Evolutionary conservation across 2,888 invertebrate genomes (phyloP).

Genomic region (Darwinula stevensoni): DNA sequence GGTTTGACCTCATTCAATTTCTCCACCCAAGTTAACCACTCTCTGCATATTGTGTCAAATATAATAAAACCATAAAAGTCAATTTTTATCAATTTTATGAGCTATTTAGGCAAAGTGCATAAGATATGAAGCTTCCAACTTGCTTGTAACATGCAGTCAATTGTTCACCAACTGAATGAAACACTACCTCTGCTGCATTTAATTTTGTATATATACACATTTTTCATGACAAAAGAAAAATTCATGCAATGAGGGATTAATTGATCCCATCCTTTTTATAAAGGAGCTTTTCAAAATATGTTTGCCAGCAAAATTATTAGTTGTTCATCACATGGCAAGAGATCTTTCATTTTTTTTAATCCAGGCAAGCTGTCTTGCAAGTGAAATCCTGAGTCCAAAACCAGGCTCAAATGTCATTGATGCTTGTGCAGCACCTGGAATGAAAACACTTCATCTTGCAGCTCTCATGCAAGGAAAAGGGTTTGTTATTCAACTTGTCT

Average conservation of each 20-base stretch:
- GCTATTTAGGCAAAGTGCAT: too few species aligned
- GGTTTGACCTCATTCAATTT: slow-evolving; percentile 1
- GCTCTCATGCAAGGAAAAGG: slow-evolving; percentile 46
- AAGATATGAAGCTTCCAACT: too few species aligned
- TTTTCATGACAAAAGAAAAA: not conserved
- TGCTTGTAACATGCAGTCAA: too few species aligned
- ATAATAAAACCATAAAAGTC: not conserved
- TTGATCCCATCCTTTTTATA: too few species aligned
- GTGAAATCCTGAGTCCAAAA: slow-evolving; percentile 39
- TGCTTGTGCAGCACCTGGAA: slow-evolving; percentile 93
- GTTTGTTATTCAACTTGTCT: slow-evolving; percentile 14
- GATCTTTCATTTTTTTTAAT: slow-evolving; percentile 11
- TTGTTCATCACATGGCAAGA: too few species aligned
- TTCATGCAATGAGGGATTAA: too few species aligned
- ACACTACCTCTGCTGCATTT: too few species aligned
- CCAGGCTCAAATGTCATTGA: slow-evolving; percentile 47
- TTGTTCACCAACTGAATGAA: too few species aligned
- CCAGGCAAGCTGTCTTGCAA: slow-evolving; percentile 72
- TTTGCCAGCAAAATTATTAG: too few species aligned
- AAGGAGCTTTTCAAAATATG: too few species aligned
- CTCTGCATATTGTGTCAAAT: not conserved
- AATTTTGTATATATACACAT: too few species aligned
- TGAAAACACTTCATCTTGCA: slow-evolving; percentile 74
- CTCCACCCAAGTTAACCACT: not conserved
- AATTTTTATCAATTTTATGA: not conserved